These are phyloP conservation scores for Malurus leucopterus DNA, from an alignment of 2,797 vertebrate genomes.

Conservation along the genomic window DNA sequence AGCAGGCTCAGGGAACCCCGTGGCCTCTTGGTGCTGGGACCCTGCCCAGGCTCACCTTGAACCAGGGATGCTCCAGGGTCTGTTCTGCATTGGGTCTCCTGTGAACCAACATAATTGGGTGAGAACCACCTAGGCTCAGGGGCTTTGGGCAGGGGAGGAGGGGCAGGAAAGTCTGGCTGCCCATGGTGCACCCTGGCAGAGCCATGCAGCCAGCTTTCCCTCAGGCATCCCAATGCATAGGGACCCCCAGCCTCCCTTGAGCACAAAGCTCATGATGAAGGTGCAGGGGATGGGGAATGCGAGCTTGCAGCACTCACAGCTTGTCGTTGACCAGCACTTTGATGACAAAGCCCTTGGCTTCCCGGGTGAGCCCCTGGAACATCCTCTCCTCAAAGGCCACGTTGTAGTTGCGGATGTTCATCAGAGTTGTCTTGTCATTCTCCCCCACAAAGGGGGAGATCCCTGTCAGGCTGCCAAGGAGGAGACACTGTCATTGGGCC, in stretches of 20 bases:
- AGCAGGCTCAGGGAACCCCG: neutral
- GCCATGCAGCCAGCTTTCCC: neutral
- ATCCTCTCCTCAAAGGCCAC: conserved; percentile 95
- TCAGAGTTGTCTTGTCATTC: conserved; percentile 88
- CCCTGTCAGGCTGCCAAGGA: conserved; percentile 83
- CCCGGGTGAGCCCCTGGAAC: conserved; percentile 88
- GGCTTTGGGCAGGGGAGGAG: neutral
- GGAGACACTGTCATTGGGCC: neutral
- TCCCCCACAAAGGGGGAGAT: conserved; percentile 96
- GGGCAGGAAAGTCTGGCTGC: neutral
- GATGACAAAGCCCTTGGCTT: conserved; percentile 94
- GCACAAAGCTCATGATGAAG: neutral
- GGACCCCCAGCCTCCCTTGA: neutral
- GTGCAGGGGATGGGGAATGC: rapidly evolving
- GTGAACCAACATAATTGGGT: neutral
- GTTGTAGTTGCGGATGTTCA: conserved; percentile 95
- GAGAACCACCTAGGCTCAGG: neutral
- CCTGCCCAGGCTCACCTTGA: conserved; percentile 82
- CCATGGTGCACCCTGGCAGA: neutral
- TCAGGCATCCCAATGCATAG: rapidly evolving
- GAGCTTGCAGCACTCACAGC: conserved; percentile 80
- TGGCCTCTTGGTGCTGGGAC: rapidly evolving
- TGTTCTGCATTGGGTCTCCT: conserved; percentile 92
- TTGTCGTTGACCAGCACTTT: conserved; percentile 91
- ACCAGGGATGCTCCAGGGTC: conserved; percentile 93